A percentile compares a stretch with the other conserved stretches of the same genome.
Evolutionary conservation across 2,113 vertebrate species (phyloP).

Genomic region (Brachypodius melanocephalos): DNA sequence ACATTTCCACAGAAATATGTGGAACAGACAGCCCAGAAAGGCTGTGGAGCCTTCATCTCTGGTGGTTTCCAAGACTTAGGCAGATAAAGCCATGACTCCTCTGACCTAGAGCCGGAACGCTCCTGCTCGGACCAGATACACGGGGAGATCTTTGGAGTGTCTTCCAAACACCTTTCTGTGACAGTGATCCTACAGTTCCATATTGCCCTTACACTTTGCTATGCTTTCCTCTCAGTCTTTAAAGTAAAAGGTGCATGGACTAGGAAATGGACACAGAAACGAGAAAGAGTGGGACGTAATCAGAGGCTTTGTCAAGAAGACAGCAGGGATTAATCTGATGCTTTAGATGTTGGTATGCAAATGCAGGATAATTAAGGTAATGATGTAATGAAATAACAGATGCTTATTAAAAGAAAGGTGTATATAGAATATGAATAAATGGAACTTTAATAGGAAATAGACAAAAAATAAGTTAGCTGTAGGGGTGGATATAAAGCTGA

Average conservation of each 20-base stretch:
- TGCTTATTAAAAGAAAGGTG: neutral
- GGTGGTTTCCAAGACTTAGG: neutral
- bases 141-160: neutral
- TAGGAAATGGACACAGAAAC: neutral
- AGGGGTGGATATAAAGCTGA: neutral
- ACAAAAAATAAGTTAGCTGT: neutral
- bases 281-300: neutral
- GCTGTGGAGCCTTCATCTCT: neutral
- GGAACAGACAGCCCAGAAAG: neutral
- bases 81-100: neutral
- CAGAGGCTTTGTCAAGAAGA: neutral
- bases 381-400: neutral
- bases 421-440: neutral
- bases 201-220: neutral
- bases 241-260: neutral
- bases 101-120: neutral
- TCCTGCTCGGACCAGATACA: neutral
- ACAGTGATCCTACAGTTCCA: neutral
- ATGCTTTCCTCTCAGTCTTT: neutral
- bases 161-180: neutral
- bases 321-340: neutral
- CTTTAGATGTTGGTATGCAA: neutral
- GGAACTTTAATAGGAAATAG: neutral
- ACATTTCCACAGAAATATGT: neutral
- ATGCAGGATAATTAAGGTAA: neutral